A percentile compares a stretch with the other conserved stretches of the same genome.
Conservation (phyloP, 2,888 invertebrate genomes). For the Argyra leucocephala region DNA sequence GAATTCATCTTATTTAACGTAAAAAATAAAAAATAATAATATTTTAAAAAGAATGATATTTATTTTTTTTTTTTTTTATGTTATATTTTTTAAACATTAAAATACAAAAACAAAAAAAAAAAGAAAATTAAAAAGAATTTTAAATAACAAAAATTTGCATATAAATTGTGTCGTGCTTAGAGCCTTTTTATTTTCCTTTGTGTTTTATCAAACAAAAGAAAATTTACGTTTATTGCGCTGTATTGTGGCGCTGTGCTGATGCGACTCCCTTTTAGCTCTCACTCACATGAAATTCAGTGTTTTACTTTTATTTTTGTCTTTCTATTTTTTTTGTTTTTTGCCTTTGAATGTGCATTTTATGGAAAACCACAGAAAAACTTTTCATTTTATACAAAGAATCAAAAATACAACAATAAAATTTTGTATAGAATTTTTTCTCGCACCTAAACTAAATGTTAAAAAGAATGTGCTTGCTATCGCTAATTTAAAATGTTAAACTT, state of each 20-base stretch:
- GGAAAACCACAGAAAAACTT: too few species aligned
- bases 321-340: background rate
- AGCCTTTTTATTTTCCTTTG: slow-evolving; percentile 2
- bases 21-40: background rate
- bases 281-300: too few species aligned
- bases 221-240: slow-evolving; percentile 7
- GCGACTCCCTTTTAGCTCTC: too few species aligned
- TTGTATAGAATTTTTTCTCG: too few species aligned
- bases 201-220: background rate
- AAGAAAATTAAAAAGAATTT: background rate
- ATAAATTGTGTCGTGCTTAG: slow-evolving; percentile 10
- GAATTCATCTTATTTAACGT: background rate
- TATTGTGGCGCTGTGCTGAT: background rate
- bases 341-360: background rate
- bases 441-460: too few species aligned
- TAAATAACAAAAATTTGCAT: slow-evolving; percentile 5
- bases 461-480: too few species aligned
- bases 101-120: background rate
- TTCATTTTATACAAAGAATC: too few species aligned
- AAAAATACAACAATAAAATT: too few species aligned
- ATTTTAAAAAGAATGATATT: background rate
- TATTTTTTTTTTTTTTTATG: background rate
- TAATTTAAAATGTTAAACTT: too few species aligned
- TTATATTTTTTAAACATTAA: background rate
- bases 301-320: too few species aligned